Evolutionary conservation across 2,797 vertebrate species (phyloP), one percentile per base, ranked within the genome.

Genomic region (Halcyon chelicuti): DNA sequence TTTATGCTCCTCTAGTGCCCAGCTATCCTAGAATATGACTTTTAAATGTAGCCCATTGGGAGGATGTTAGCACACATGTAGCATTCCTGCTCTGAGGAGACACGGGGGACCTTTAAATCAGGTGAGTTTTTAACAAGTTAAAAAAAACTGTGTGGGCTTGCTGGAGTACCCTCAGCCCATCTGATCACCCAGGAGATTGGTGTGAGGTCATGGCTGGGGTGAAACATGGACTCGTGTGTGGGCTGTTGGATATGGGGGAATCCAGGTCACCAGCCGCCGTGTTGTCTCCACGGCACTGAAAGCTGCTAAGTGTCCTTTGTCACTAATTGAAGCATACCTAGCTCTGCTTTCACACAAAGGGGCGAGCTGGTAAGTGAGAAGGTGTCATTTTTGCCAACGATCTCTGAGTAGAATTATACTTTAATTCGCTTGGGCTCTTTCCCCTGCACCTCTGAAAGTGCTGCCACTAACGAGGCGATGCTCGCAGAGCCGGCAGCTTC

Each of bases 181-280:
- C 25, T 52, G 70, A 78, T 21, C 20, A 18, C 15, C 23, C 6
- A 2, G 8, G 9, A 61, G 66, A 37, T 31, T 65, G 66, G 16
- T 39, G 9, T 2, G 4, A 21, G 4, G 26, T 37, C 15, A 39
- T 2, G 15, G 25, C 8, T 19, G n/a, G 18, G 22, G 26, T 67
- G 46, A 78, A 75, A 20, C 12, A 62, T 87, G 12, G 21, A 19
- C 35, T 17, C 55, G 9, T 55, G 15, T 37, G 21, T 0, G 2
- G 18, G 28, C 20, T 52, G 29, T 1, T 11, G 20, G 0, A 1
- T 26, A 42, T 1, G 23, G 7, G 20, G 6, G 15, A 75, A 42
- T 68, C 22, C 49, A 71, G 46, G 25, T n/a, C 40, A 79, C 37
- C 0, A 7, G 14, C 23, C 1, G 0, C 3, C 8, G 40, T 42